These are phyloP conservation scores for Tinamus major DNA, from an alignment of 2,797 vertebrate species.

Conservation along the genomic window DNA sequence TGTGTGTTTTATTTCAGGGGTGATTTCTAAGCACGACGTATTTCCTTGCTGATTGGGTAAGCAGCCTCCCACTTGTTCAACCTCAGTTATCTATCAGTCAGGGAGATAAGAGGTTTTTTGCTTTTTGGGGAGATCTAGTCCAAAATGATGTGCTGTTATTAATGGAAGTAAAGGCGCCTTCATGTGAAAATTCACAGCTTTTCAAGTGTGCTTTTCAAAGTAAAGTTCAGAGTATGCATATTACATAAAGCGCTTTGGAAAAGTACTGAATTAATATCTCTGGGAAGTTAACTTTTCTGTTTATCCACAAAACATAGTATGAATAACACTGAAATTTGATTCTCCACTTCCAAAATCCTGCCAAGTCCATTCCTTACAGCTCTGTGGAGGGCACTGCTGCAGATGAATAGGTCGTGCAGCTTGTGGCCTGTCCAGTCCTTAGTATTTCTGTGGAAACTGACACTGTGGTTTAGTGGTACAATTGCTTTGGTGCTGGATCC, in stretches of 20 bases:
- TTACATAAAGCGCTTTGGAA: background rate
- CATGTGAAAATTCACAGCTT: constrained; percentile 12
- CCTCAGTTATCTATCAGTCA: background rate
- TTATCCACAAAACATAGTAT: background rate
- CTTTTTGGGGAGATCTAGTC: constrained; percentile 17
- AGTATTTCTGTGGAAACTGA: background rate
- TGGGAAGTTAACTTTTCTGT: constrained; percentile 11
- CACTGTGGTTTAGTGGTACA: background rate
- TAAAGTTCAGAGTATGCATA: background rate
- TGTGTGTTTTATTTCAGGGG: background rate
- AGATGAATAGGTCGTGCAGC: background rate
- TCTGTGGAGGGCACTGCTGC: background rate
- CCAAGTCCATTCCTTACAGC: background rate
- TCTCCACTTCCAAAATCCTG: background rate
- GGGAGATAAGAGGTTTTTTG: background rate
- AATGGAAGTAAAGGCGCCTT: constrained; percentile 34
- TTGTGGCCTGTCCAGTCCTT: background rate
- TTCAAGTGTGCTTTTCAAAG: constrained; percentile 27
- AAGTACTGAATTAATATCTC: background rate
- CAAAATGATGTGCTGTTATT: constrained; percentile 29
- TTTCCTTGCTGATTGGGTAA: background rate
- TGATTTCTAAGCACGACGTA: background rate
- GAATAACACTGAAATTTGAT: background rate
- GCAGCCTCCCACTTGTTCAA: background rate
- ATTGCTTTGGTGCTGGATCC: background rate